A percentile compares a stretch with the other conserved stretches of the same genome.
Conservation (phyloP, 2,113 vertebrate species). For the Alethe diademata region DNA sequence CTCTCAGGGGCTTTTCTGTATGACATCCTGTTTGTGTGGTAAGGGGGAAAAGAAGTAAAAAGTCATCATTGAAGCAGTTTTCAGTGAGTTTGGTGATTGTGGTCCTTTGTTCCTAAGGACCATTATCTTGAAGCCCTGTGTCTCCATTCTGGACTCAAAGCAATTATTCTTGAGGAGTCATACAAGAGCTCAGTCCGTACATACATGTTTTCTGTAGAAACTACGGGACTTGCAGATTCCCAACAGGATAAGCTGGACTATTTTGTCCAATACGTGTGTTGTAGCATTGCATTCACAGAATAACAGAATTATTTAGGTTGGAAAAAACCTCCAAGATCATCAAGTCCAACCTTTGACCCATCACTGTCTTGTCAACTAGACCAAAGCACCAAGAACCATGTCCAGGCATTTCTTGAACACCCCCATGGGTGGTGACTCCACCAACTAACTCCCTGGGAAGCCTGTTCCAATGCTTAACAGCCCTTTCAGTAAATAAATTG, state of each 20-base stretch:
- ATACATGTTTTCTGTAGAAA: not conserved
- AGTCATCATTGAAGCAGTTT: not conserved
- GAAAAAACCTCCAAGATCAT: not conserved
- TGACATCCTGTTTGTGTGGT: not conserved
- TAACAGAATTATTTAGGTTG: not conserved
- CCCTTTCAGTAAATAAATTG: not conserved
- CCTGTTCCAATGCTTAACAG: not conserved
- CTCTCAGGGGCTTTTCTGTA: rapidly evolving
- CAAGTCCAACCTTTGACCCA: not conserved
- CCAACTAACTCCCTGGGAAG: not conserved
- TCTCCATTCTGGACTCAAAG: not conserved
- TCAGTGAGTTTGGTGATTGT: not conserved
- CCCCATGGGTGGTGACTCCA: not conserved
- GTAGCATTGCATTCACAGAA: not conserved
- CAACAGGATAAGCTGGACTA: not conserved
- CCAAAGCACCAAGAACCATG: not conserved
- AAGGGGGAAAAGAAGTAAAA: not conserved
- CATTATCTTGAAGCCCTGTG: not conserved
- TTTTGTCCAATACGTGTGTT: not conserved
- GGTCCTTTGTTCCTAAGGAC: not conserved
- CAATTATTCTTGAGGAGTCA: not conserved
- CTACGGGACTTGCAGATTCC: not conserved
- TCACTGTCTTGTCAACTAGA: not conserved
- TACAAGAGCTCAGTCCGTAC: not conserved
- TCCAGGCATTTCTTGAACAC: not conserved